Base-by-base conservation (phyloP, 2,888 invertebrate species). In the Villa cingulata region DNA sequence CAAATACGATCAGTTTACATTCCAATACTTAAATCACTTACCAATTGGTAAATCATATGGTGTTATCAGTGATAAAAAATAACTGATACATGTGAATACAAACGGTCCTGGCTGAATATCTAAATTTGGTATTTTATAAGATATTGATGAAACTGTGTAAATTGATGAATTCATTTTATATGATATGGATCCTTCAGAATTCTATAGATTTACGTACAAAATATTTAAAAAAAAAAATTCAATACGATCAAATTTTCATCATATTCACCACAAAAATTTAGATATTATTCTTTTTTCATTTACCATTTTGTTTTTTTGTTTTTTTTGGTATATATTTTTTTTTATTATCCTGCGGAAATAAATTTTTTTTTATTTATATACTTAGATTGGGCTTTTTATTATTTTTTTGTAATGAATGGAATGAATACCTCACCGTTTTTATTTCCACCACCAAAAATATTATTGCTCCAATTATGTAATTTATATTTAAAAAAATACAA, bases 1-100 rank as follows among this genome's bases (percentile, higher is more conserved):
- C 16, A 3, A 4, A 15, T 14, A 34, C 10, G 10, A 10, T 34
- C 14, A 34, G 10, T 34, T 15, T 34, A 12, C 3, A 7, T 4
- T 36, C 5, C 3, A 36, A 16, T 16, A 36, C 4, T n/a, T 15
- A 16, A 16, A 36, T 2, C 18, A 38, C 64, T 63, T 59, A 68
- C 69, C 65, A 51, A 68, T 58, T 52, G 70, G 68, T 59, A 69
- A 58, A 59, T 70, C 70, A 54, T 66, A 59, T 54, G 69, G 70
- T 55, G 69, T 68, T 57, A 70, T 68, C 57, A 65, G 61, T 53
- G 69, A 64, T 60, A 69, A 60, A 60, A 69, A 68, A 59, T 61
- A 62, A 59, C 68, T 66, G 57, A 69, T 60, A 57, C 64, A 63
- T 58, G 66, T 65, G 57, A 66, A 70, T 54, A 66, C 55, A 56